Evolutionary conservation across 1,140 invertebrate genomes (phyloP).

Genomic region (Adoxophyes honmai): DNA sequence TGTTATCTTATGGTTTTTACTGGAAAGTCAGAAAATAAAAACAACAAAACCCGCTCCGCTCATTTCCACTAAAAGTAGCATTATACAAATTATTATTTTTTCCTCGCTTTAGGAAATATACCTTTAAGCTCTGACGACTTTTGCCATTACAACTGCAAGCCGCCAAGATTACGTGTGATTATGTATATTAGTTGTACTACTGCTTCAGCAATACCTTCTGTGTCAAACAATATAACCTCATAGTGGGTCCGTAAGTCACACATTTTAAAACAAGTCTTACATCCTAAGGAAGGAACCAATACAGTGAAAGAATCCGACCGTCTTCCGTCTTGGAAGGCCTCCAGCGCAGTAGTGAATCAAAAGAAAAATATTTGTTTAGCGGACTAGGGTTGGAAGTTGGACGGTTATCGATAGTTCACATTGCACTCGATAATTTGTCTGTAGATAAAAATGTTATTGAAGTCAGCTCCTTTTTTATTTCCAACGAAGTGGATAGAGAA

Average conservation of each 20-base stretch:
- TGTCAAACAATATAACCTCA: background rate
- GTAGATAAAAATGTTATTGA: background rate
- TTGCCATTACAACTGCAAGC: too few relatives aligned
- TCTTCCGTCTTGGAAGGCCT: slow-evolving; percentile 21
- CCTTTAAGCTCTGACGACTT: too few relatives aligned
- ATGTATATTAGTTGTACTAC: background rate
- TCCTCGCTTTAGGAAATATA: too few relatives aligned
- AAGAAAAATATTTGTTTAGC: slow-evolving; percentile 22
- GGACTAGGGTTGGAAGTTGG: background rate
- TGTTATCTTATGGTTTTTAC: too few relatives aligned
- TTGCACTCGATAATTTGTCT: too few relatives aligned
- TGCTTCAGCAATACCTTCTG: background rate
- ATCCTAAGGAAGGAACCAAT: slow-evolving; percentile 25
- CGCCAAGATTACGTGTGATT: too few relatives aligned
- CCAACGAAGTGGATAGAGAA: too few relatives aligned
- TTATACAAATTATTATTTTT: too few relatives aligned
- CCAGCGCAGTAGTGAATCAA: slow-evolving; percentile 21
- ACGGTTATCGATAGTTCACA: background rate
- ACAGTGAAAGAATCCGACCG: slow-evolving; percentile 21
- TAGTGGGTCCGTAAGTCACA: slow-evolving; percentile 18
- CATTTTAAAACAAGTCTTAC: slow-evolving; percentile 21
- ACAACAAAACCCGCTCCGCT: too few relatives aligned
- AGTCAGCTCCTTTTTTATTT: too few relatives aligned
- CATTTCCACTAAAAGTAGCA: too few relatives aligned
- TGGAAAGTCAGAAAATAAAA: too few relatives aligned